phyloP scores from a whole-genome alignment of 2,797 vertebrate species.

The Alauda arvensis region DNA sequence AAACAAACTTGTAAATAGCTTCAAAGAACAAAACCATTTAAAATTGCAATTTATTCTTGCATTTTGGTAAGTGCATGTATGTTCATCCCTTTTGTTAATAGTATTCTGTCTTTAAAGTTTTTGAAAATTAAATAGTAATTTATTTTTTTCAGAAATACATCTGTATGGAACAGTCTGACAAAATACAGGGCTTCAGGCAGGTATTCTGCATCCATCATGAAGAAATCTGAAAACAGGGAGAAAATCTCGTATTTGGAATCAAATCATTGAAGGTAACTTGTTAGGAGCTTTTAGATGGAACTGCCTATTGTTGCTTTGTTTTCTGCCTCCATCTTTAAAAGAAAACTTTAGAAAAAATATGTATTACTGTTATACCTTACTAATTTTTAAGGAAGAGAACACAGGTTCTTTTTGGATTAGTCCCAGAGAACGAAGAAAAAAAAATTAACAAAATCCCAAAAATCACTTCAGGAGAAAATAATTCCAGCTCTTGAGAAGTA shows the following conservation, averaged over 20 bases:
- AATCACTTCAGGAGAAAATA: slow-evolving; percentile 19
- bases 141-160: background rate
- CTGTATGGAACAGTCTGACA: background rate
- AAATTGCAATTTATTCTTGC: background rate
- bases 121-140: background rate
- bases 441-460: background rate
- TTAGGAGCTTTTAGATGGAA: slow-evolving; percentile 57
- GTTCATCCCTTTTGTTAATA: background rate
- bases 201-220: background rate
- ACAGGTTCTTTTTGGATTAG: background rate
- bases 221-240: background rate
- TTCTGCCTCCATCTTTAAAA: slow-evolving; percentile 48
- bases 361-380: slow-evolving; percentile 14
- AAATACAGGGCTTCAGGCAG: background rate
- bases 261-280: slow-evolving; percentile 14
- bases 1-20: background rate
- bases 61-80: background rate
- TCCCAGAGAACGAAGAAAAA: slow-evolving; percentile 19
- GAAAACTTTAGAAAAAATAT: background rate
- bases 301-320: slow-evolving; percentile 30
- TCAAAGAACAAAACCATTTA: background rate
- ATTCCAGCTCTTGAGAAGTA: background rate
- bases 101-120: background rate
- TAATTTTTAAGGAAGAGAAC: slow-evolving; percentile 21
- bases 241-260: background rate